Percentiles rank a stretch among this genome's conserved stretches.
Evolutionary conservation across 2,797 vertebrate species (phyloP).

Genomic region (Amblyraja radiata): DNA sequence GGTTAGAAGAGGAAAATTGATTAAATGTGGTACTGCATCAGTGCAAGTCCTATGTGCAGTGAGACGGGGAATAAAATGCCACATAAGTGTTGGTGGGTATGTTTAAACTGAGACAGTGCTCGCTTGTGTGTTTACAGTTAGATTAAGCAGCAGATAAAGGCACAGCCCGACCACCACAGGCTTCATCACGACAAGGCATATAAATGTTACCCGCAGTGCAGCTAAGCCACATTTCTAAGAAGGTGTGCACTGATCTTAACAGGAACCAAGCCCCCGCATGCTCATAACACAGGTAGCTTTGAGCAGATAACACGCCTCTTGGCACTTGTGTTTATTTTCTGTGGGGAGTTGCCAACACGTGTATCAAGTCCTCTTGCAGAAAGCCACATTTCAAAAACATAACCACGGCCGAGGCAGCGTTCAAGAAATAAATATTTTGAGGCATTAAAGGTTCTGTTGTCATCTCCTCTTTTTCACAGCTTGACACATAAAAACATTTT

Average conservation of each 20-base stretch:
- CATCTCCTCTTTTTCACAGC: background rate
- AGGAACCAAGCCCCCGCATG: background rate
- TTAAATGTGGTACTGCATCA: background rate
- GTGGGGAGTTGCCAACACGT: background rate
- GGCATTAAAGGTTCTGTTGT: background rate
- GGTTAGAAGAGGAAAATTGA: background rate
- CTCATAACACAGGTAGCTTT: background rate
- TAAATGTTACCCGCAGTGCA: background rate
- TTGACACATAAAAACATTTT: background rate
- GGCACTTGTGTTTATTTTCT: background rate
- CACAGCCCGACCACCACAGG: background rate
- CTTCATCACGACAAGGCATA: background rate
- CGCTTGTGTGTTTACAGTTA: slow-evolving; percentile 27
- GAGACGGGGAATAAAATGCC: background rate
- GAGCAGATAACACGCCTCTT: background rate
- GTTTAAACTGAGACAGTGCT: too few species aligned
- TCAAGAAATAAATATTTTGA: background rate
- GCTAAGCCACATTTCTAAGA: slow-evolving; percentile 6
- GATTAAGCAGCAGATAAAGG: slow-evolving; percentile 20
- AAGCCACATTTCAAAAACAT: background rate
- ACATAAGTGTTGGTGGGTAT: background rate
- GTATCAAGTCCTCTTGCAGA: background rate
- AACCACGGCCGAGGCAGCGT: background rate
- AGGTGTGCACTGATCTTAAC: slow-evolving; percentile 7
- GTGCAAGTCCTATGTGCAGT: background rate